Conservation (phyloP, 2,113 vertebrate genomes). For the Pelobates fuscus region DNA sequence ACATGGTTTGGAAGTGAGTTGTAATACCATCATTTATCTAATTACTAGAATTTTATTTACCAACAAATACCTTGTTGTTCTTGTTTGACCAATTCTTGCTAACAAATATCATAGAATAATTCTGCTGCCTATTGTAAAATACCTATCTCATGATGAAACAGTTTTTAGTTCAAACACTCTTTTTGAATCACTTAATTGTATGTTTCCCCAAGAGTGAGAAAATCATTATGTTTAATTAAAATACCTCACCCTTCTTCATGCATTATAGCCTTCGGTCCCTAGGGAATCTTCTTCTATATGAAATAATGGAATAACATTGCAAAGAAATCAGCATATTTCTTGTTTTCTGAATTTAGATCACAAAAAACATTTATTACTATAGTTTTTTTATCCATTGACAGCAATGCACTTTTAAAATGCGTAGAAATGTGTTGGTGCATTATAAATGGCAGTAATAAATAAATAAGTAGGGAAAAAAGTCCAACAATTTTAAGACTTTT, state of each 20-base stretch:
- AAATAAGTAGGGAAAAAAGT: slow-evolving; percentile 29
- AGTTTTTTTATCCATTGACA: slow-evolving; percentile 50
- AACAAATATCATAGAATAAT: too few relatives aligned
- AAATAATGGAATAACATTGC: slow-evolving; percentile 48
- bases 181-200: slow-evolving; percentile 72
- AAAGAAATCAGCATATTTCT: slow-evolving; percentile 20
- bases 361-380: slow-evolving; percentile 32
- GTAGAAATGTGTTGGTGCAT: too few relatives aligned
- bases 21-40: too few relatives aligned
- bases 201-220: slow-evolving; percentile 61
- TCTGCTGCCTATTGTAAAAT: too few relatives aligned
- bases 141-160: too few relatives aligned
- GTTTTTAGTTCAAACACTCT: slow-evolving; percentile 11
- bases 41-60: too few relatives aligned
- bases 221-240: slow-evolving; percentile 76
- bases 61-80: too few relatives aligned
- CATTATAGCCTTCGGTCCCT: slow-evolving; percentile 60
- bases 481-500: slow-evolving; percentile 35
- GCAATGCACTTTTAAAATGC: slow-evolving; percentile 52
- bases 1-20: too few relatives aligned
- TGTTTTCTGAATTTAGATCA: slow-evolving; percentile 51
- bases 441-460: too few relatives aligned
- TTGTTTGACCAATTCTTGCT: too few relatives aligned
- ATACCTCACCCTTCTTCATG: slow-evolving; percentile 63
- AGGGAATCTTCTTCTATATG: slow-evolving; percentile 54